These are phyloP conservation scores for Drosophila longiperda DNA, from an alignment of 2,888 invertebrate genomes.

Conservation along the genomic window DNA sequence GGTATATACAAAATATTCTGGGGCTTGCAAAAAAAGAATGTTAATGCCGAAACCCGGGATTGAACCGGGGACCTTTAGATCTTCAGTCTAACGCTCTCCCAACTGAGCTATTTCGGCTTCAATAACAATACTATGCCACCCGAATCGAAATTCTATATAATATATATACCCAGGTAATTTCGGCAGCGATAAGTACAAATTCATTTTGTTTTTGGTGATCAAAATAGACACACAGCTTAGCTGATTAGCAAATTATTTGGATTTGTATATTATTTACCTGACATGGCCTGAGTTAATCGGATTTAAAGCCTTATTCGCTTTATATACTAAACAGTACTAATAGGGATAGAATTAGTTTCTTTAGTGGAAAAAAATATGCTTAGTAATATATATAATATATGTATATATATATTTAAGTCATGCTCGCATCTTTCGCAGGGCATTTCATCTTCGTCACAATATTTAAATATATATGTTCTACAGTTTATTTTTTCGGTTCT, in stretches of 20 bases:
- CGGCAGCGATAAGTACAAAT: not conserved
- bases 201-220: not conserved
- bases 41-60: slow-evolving; percentile 80
- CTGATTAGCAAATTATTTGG: not conserved
- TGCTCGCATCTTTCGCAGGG: not conserved
- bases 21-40: not conserved
- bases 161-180: not conserved
- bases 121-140: not conserved
- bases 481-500: not conserved
- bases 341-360: not conserved
- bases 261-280: not conserved
- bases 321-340: not conserved
- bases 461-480: too few species aligned
- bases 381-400: not conserved
- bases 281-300: not conserved
- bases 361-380: not conserved
- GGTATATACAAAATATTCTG: not conserved
- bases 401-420: not conserved
- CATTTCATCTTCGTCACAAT: not conserved
- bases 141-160: not conserved
- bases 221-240: not conserved
- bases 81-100: slow-evolving; percentile 85
- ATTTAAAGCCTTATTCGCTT: not conserved
- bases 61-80: slow-evolving; percentile 84
- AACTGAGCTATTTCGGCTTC: slow-evolving; percentile 84